Percentiles rank a stretch among this genome's conserved stretches.
Evolutionary conservation across 1,140 invertebrate species (phyloP).

Genomic region (Bombus waltoni): DNA sequence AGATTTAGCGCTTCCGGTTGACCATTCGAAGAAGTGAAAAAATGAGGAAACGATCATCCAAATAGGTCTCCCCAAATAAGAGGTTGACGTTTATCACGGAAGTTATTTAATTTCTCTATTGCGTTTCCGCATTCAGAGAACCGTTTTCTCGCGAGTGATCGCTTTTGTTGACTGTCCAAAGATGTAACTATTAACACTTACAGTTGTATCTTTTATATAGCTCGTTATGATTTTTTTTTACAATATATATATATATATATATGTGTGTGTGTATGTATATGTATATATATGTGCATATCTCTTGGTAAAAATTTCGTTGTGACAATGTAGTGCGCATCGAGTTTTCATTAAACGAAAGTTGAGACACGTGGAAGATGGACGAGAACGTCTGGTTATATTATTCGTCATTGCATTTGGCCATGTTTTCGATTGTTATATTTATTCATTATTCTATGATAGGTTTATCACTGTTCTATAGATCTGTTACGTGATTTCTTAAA

Average conservation of each 20-base stretch:
- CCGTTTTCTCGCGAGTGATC: conserved; percentile 42
- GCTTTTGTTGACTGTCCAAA: conserved; percentile 76
- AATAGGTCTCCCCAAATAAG: conserved; percentile 12
- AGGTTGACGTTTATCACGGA: background rate
- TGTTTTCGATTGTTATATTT: conserved; percentile 74
- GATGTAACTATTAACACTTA: conserved; percentile 71
- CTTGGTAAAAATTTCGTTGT: conserved; percentile 49
- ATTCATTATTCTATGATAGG: conserved; percentile 74
- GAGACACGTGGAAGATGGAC: background rate
- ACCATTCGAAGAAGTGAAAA: background rate
- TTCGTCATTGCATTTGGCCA: conserved; percentile 66
- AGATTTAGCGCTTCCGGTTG: background rate
- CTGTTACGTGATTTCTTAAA: conserved; percentile 16
- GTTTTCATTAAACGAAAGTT: conserved; percentile 22
- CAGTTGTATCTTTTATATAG: conserved; percentile 60
- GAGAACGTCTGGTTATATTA: conserved; percentile 41
- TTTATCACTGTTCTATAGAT: conserved; percentile 69
- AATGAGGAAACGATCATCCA: background rate
- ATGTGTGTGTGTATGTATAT: conserved; percentile 41
- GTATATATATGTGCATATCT: conserved; percentile 48
- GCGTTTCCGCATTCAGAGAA: background rate
- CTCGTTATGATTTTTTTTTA: conserved; percentile 69
- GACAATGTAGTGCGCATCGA: conserved; percentile 20
- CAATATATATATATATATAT: conserved; percentile 38
- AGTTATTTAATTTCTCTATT: conserved; percentile 29